A percentile compares a stretch with the other conserved stretches of the same genome.
phyloP scores from a whole-genome alignment of 2,113 vertebrate genomes.

The Hemiscyllium ocellatum region DNA sequence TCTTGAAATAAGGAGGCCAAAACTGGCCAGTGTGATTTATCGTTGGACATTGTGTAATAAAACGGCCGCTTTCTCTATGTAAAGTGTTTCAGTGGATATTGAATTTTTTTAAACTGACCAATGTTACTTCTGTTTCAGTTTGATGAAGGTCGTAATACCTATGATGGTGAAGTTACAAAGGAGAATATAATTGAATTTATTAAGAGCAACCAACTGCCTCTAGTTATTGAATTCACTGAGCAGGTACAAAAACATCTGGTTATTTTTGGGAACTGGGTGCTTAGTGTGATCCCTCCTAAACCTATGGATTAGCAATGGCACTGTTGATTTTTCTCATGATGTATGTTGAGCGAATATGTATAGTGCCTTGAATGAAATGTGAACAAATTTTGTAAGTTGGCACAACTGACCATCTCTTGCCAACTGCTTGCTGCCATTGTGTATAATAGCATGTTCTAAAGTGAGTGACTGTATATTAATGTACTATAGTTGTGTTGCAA shows the following conservation, averaged over 20 bases:
- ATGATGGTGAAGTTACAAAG: conserved; percentile 80
- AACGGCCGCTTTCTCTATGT: background rate
- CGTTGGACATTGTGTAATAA: background rate
- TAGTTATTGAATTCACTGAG: conserved; percentile 97
- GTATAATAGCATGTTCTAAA: background rate
- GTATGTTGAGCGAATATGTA: background rate
- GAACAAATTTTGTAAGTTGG: background rate
- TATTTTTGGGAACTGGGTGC: accelerated
- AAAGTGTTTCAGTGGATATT: background rate
- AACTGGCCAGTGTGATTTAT: background rate
- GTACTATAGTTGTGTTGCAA: background rate
- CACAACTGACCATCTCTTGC: background rate
- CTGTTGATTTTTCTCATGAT: background rate
- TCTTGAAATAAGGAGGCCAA: no score
- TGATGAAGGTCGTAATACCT: conserved; percentile 86
- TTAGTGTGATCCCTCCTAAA: background rate
- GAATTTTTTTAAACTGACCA: background rate
- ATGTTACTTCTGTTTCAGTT: conserved; percentile 61
- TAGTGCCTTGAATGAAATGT: background rate
- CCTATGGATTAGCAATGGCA: background rate
- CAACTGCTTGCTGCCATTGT: background rate
- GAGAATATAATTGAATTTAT: conserved; percentile 78
- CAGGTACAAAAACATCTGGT: conserved; percentile 63
- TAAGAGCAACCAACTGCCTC: conserved; percentile 85
- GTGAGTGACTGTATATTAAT: background rate